A percentile compares a stretch with the other conserved stretches of the same genome.
Evolutionary conservation across 2,888 invertebrate genomes (phyloP).

Genomic region (Sminthurinus aureus): DNA sequence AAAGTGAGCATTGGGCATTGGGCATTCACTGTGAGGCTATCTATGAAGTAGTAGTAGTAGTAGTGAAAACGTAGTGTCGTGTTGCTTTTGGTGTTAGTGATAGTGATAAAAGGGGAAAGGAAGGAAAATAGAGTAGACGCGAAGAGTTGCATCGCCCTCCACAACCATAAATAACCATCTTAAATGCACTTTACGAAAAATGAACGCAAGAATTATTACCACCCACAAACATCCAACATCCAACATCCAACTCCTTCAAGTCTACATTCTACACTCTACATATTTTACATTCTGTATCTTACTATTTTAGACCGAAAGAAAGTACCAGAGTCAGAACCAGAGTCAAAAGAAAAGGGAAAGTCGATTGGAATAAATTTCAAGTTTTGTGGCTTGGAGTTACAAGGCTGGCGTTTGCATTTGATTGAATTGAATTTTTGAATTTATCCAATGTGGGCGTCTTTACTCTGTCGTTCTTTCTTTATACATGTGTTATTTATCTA

Average conservation of each 20-base stretch:
- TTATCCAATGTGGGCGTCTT: too few relatives aligned
- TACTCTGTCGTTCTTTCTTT: too few relatives aligned
- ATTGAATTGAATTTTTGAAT: too few relatives aligned
- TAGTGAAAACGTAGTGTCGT: too few relatives aligned
- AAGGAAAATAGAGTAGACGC: background rate
- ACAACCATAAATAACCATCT: background rate
- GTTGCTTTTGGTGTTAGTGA: background rate
- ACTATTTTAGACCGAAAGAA: background rate
- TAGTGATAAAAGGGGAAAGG: background rate
- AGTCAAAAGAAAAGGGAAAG: background rate
- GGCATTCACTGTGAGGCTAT: too few relatives aligned
- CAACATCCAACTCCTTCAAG: background rate
- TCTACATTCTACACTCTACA: background rate
- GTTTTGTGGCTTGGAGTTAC: too few relatives aligned
- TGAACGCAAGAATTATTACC: background rate
- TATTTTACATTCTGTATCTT: background rate
- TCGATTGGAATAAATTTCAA: too few relatives aligned
- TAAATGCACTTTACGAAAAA: conserved; percentile 13
- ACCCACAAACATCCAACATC: background rate
- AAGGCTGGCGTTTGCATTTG: too few relatives aligned
- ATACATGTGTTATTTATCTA: too few relatives aligned
- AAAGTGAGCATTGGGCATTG: too few relatives aligned
- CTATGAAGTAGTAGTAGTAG: too few relatives aligned
- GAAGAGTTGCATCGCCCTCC: background rate
- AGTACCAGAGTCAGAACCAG: background rate